A percentile compares a stretch with the other conserved stretches of the same genome.
Conservation (phyloP, 2,888 invertebrate species). For the Leptopilina myrica region DNA sequence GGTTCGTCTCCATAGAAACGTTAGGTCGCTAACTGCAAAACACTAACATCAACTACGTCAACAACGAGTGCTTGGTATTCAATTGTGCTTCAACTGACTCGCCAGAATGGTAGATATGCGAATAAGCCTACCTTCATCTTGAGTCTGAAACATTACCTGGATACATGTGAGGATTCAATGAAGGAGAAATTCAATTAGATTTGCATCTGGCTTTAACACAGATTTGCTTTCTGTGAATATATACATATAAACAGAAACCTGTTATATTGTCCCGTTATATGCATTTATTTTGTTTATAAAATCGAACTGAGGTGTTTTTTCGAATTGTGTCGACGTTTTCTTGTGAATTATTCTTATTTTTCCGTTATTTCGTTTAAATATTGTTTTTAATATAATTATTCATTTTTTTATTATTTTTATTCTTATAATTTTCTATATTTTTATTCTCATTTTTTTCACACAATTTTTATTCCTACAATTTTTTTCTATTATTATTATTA, state of each 20-base stretch:
- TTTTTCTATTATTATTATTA: too few species aligned
- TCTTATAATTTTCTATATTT: too few species aligned
- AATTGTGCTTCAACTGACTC: slow-evolving; percentile 30
- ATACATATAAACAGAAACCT: too few species aligned
- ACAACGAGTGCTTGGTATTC: slow-evolving; percentile 26
- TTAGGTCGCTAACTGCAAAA: slow-evolving; percentile 21
- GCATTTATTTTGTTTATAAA: not conserved
- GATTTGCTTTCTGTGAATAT: not conserved
- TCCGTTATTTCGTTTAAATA: too few species aligned
- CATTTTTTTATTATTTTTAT: too few species aligned
- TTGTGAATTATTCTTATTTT: too few species aligned
- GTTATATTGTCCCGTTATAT: too few species aligned
- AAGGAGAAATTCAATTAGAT: slow-evolving; percentile 26
- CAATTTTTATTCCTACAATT: too few species aligned
- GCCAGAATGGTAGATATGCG: slow-evolving; percentile 24
- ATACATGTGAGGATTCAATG: slow-evolving; percentile 28
- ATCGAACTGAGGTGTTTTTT: not conserved
- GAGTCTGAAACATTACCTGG: slow-evolving; percentile 12
- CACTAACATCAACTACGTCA: slow-evolving; percentile 22
- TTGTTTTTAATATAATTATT: too few species aligned
- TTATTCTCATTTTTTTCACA: too few species aligned
- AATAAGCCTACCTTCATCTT: not conserved
- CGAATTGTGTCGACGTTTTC: too few species aligned
- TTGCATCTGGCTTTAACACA: slow-evolving; percentile 18
- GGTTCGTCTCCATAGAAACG: slow-evolving; percentile 36